Conservation (phyloP, 2,113 vertebrate species). For the Chascanopsetta lugubris region DNA sequence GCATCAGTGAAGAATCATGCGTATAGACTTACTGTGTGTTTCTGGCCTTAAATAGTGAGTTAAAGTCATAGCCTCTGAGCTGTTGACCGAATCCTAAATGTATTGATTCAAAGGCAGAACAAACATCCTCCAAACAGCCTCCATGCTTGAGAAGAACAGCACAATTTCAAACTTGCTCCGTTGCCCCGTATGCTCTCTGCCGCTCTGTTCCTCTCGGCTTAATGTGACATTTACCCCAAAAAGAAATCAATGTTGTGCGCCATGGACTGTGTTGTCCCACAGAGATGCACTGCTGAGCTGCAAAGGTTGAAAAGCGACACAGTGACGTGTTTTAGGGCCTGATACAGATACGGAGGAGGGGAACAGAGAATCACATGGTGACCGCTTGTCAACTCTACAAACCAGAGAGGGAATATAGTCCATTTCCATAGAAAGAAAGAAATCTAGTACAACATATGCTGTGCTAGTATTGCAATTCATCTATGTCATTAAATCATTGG, state of each 20-base stretch:
- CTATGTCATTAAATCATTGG: neutral
- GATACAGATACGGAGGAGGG: constrained; percentile 7
- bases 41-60: neutral
- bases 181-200: constrained; percentile 28
- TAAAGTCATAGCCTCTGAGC: neutral
- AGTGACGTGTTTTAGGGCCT: constrained; percentile 9
- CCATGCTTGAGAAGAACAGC: constrained; percentile 3
- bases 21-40: neutral
- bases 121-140: constrained; percentile 6
- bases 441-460: neutral
- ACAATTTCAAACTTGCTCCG: constrained; percentile 4
- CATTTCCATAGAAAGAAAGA: too few species aligned
- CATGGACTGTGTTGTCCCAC: constrained; percentile 37
- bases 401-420: neutral
- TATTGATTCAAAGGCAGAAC: neutral
- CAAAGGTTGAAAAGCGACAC: constrained; percentile 39
- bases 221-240: constrained; percentile 58
- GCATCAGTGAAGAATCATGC: too few species aligned
- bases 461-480: neutral
- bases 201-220: constrained; percentile 1
- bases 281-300: constrained; percentile 35
- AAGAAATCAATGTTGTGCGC: constrained; percentile 52
- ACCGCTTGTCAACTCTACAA: constrained; percentile 7
- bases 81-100: neutral
- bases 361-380: neutral